A percentile compares a stretch with the other conserved stretches of the same genome.
Conservation (phyloP, 1,140 invertebrate species). For the Conus betulinus region DNA sequence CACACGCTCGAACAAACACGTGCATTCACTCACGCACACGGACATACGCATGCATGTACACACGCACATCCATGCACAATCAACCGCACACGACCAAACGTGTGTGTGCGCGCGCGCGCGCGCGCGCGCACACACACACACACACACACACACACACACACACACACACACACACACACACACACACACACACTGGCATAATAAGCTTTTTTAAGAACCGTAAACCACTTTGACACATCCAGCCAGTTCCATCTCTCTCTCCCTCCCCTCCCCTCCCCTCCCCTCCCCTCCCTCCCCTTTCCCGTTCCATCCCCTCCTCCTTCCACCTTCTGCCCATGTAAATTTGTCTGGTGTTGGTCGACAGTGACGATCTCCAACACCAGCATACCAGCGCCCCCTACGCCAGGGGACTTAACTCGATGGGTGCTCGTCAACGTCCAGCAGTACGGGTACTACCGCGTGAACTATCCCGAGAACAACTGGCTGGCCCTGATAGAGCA, state of each 20-base stretch:
- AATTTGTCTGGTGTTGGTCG: too few species aligned
- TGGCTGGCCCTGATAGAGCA: conserved; percentile 62
- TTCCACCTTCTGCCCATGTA: neutral
- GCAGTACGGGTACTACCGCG: conserved; percentile 89
- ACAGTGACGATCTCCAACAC: neutral
- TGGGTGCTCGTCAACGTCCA: conserved; percentile 71
- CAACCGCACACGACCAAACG: too few species aligned
- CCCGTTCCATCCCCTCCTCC: neutral
- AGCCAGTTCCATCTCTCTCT: neutral
- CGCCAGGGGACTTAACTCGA: neutral
- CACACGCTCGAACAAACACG: too few species aligned
- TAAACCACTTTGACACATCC: neutral
- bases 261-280: neutral
- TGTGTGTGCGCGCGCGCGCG: too few species aligned
- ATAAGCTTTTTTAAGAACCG: too few species aligned
- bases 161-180: too few species aligned
- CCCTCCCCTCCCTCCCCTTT: neutral
- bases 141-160: too few species aligned
- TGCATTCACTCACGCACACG: too few species aligned
- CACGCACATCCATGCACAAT: too few species aligned
- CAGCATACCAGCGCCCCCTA: neutral
- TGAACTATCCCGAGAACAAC: conserved; percentile 85
- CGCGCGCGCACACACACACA: too few species aligned
- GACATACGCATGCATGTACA: too few species aligned
- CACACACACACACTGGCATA: too few species aligned